Base-by-base conservation (phyloP, 2,113 vertebrate genomes). In the Centropus bengalensis region DNA sequence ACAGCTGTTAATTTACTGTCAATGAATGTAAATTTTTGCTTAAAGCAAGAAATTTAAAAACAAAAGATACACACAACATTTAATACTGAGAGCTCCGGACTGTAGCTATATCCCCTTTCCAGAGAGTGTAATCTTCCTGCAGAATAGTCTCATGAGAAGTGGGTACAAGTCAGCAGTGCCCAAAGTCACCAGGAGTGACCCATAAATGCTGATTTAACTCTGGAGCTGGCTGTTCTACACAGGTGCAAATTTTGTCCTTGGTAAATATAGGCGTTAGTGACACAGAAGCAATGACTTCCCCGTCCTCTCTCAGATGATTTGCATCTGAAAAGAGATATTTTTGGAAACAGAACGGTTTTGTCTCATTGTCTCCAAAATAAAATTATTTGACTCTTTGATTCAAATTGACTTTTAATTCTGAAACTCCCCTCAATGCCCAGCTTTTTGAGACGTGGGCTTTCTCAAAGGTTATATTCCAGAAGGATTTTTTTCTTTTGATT, bases 241-340 rank as follows among this genome's bases (percentile, higher is more conserved):
- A 97, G 95, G 95, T 97, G 95, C 83, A 93, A 89, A 84, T 82
- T 91, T 82, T 95, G 69, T 74, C 91, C 92, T 95, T 95, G 83
- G 54, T 64, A 93, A 91, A 83, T 70, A 76, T 14, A 74, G 92
- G 80, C 63, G 83, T 75, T 63, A 92, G 62, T 64, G 64, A 86
- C 92, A 92, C 66, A 93, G 73, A 94, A 89, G 60, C 69, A 89
- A 44, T 87, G 44, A 94, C 77, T 96, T 94, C 87, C 3, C 30
- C 1, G 32, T 91, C 86, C 62, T 88, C 58, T 56, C 49, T 68
- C 75, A 76, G 62, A 75, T 84, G 38, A 94, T 94, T 97, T 95
- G 94, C 95, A 93, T 97, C 58, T 89, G 81, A 93, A 91, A 86
- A 93, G 60, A 67, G 68, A 93, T 9, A 0, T 33, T 90, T 96